These are phyloP conservation scores for Tolypeutes matacus DNA, from an alignment of 2,797 vertebrate species.

Conservation along the genomic window DNA sequence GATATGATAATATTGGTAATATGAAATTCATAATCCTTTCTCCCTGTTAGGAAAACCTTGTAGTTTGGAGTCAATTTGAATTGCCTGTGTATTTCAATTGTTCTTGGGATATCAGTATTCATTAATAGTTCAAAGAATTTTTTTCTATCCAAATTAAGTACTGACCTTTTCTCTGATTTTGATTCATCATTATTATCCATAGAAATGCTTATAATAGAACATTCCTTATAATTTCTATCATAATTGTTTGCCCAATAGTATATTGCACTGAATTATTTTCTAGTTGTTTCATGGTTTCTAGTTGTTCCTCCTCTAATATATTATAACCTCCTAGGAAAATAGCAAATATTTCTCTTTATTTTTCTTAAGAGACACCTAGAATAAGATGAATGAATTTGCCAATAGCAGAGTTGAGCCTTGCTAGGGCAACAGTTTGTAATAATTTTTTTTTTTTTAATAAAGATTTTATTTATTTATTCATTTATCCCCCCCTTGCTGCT, in stretches of 20 bases:
- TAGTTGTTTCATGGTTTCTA: not conserved
- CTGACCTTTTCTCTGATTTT: conserved; percentile 16
- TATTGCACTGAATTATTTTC: not conserved
- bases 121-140: not conserved
- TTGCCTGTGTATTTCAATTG: not conserved
- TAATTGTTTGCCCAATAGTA: not conserved
- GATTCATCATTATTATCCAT: conserved; percentile 27
- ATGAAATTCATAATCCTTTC: not conserved
- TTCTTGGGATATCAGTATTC: conserved; percentile 22
- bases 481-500: no score
- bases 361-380: conserved; percentile 53
- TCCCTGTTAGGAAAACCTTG: not conserved
- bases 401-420: not conserved
- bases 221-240: conserved; percentile 24
- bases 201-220: conserved; percentile 46
- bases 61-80: not conserved
- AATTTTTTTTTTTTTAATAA: conserved; percentile 54
- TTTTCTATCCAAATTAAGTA: conserved; percentile 30
- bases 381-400: conserved; percentile 38
- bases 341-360: conserved; percentile 33
- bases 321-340: not conserved
- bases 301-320: not conserved
- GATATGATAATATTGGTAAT: not conserved
- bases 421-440: not conserved
- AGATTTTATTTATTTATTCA: no score